These are phyloP conservation scores for Brachionus koreanus DNA, from an alignment of 1,140 invertebrate species.

Conservation along the genomic window DNA sequence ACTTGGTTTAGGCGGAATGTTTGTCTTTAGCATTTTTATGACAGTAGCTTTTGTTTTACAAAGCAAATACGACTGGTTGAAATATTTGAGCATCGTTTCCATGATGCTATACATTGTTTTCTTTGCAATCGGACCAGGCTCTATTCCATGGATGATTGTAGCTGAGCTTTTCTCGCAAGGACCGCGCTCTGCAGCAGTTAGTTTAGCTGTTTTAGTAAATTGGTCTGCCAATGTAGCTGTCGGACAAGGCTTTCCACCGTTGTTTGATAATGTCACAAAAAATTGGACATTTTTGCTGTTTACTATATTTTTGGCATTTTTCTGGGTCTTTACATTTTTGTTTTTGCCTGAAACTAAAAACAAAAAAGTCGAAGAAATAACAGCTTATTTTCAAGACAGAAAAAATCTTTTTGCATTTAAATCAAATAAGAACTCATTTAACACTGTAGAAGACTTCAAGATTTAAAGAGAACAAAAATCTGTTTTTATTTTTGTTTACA, in stretches of 20 bases:
- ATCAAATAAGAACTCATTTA: background rate
- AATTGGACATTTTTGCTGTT: constrained; percentile 97
- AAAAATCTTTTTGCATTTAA: constrained; percentile 32
- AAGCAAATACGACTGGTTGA: constrained; percentile 24
- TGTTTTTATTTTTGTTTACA: background rate
- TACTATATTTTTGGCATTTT: constrained; percentile 86
- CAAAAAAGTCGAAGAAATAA: constrained; percentile 94
- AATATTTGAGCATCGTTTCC: constrained; percentile 42
- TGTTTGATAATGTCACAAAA: constrained; percentile 66
- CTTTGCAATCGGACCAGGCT: constrained; percentile 55
- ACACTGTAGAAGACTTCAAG: background rate
- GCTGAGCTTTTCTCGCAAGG: constrained; percentile 48
- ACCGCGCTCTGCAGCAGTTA: constrained; percentile 46
- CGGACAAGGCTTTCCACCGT: constrained; percentile 47
- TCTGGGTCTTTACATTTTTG: constrained; percentile 95
- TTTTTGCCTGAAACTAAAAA: constrained; percentile 98
- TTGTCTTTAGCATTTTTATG: constrained; percentile 29
- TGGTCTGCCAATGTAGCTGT: constrained; percentile 48
- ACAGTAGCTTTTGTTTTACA: constrained; percentile 41
- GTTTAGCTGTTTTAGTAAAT: constrained; percentile 47
- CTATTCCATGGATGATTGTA: constrained; percentile 48
- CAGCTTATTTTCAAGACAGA: constrained; percentile 44
- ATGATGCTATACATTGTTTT: constrained; percentile 52
- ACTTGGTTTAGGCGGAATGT: constrained; percentile 42
- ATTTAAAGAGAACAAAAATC: background rate